A percentile compares a stretch with the other conserved stretches of the same genome.
Evolutionary conservation across 2,113 vertebrate species (phyloP).

Genomic region (Macroglossus sobrinus): DNA sequence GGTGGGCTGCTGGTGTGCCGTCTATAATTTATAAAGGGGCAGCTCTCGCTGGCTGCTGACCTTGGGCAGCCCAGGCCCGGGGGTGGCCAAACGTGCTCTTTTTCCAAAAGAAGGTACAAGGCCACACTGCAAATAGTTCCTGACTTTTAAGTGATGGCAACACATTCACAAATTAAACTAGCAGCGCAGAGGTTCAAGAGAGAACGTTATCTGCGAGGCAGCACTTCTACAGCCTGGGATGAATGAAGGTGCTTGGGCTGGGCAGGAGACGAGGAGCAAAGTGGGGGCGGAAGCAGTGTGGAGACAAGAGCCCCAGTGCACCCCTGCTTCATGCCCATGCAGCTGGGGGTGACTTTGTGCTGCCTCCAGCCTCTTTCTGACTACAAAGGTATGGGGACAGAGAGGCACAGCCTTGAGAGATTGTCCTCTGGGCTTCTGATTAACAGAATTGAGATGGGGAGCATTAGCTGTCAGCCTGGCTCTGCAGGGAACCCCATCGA

Average conservation of each 20-base stretch:
- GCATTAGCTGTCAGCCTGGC: not conserved
- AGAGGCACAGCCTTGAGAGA: not conserved
- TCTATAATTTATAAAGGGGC: not conserved
- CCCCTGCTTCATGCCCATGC: not conserved
- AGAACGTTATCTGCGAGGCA: not conserved
- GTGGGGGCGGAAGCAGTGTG: not conserved
- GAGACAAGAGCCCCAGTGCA: not conserved
- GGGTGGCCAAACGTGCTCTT: no score
- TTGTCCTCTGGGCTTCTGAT: not conserved
- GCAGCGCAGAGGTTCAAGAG: not conserved
- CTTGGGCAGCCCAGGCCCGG: accelerated
- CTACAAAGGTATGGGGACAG: not conserved
- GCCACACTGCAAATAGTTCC: not conserved
- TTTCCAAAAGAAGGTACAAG: not conserved
- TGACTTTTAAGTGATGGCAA: not conserved
- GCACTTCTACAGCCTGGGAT: not conserved
- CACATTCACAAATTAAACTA: not conserved
- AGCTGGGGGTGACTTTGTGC: accelerated
- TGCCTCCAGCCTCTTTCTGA: not conserved
- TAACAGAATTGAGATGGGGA: no score
- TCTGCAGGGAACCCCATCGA: not conserved
- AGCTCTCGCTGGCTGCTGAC: not conserved
- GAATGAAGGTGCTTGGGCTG: not conserved
- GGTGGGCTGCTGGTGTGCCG: no score
- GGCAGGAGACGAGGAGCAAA: not conserved